phyloP scores from a whole-genome alignment of 2,888 invertebrate species.

The Drosophila phalerata region DNA sequence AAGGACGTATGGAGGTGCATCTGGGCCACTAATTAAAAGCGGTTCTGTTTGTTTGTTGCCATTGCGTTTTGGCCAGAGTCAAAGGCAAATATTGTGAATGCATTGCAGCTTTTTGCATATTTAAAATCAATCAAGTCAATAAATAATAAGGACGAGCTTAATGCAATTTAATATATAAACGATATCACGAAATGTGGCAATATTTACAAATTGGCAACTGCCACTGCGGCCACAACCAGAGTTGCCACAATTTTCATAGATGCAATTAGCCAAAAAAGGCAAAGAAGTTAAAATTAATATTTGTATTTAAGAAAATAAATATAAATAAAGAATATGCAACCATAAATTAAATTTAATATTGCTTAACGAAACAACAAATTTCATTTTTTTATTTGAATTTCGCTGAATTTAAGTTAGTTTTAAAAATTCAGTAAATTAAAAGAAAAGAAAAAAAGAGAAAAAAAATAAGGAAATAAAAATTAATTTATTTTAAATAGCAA shows the following conservation, averaged over 20 bases:
- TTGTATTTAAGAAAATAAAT: background rate
- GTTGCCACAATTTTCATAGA: background rate
- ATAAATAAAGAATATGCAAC: too few species aligned
- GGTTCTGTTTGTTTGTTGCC: conserved; percentile 52
- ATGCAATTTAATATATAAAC: conserved; percentile 78
- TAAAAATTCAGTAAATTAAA: too few species aligned
- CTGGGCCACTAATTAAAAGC: conserved; percentile 71
- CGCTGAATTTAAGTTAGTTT: too few species aligned
- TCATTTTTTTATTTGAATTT: too few species aligned
- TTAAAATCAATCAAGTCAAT: conserved; percentile 85
- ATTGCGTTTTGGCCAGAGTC: conserved; percentile 70
- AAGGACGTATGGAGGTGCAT: conserved; percentile 2
- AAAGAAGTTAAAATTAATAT: background rate
- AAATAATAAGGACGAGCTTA: conserved; percentile 77
- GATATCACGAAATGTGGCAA: conserved; percentile 43
- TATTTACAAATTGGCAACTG: conserved; percentile 41
- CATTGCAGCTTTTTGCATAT: conserved; percentile 81
- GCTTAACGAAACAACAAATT: too few species aligned
- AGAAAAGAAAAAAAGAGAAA: too few species aligned
- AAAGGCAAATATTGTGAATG: conserved; percentile 78
- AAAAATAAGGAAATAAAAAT: too few species aligned
- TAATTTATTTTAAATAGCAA: too few species aligned
- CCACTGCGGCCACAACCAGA: background rate
- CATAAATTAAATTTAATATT: too few species aligned
- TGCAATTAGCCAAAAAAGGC: background rate